These are phyloP conservation scores for Propithecus deckenii DNA, from an alignment of 2,797 vertebrate genomes.

Conservation along the genomic window DNA sequence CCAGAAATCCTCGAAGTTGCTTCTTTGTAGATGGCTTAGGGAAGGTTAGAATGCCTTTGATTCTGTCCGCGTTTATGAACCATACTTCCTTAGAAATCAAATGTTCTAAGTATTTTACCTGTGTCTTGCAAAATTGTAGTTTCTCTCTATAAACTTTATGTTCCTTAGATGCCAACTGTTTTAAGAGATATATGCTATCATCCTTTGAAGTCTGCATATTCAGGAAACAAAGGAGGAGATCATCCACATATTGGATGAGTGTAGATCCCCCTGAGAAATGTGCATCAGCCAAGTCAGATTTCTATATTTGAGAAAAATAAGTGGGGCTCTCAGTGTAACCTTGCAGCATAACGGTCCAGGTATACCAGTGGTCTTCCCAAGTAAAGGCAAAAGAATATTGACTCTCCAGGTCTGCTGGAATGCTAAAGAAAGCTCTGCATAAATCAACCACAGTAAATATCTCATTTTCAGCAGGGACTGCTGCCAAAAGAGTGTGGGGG, in stretches of 20 bases:
- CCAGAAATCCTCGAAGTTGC: not conserved
- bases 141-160: not conserved
- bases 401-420: not conserved
- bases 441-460: not conserved
- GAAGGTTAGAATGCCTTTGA: not conserved
- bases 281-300: not conserved
- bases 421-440: not conserved
- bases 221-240: not conserved
- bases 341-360: not conserved
- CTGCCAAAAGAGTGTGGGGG: not conserved
- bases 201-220: not conserved
- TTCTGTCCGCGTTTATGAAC: not conserved
- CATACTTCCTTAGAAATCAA: not conserved
- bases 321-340: not conserved
- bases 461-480: not conserved
- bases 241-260: not conserved
- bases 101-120: not conserved
- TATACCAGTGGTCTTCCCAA: not conserved
- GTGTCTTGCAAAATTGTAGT: not conserved
- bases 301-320: not conserved
- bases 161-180: not conserved
- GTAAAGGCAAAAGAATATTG: not conserved
- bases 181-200: not conserved
- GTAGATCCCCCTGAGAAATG: not conserved
- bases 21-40: not conserved